phyloP scores from a whole-genome alignment of 30 jellyfish, hydroid and myxozoan species.

The Turritopsis rubra region DNA sequence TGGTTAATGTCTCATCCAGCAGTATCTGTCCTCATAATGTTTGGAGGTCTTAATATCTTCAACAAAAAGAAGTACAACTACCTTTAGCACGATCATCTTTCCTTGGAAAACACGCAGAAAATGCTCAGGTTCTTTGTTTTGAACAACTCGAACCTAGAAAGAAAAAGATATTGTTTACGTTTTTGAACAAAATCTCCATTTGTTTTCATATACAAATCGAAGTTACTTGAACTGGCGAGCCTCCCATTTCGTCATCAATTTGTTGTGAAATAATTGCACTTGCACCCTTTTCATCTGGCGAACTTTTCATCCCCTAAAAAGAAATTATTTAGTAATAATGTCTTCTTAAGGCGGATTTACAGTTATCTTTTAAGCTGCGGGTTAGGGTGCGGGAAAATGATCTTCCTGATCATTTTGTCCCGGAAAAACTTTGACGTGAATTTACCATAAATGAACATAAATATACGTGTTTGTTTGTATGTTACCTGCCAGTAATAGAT shows the following conservation, averaged over 20 bases:
- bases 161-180: not conserved
- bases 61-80: too few relatives aligned
- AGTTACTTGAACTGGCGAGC: slow-evolving; percentile 86
- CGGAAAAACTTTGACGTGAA: too few relatives aligned
- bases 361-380: too few relatives aligned
- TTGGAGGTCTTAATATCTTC: too few relatives aligned
- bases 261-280: slow-evolving; percentile 91
- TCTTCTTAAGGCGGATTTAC: too few relatives aligned
- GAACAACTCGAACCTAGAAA: slow-evolving; percentile 81
- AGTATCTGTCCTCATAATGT: too few relatives aligned
- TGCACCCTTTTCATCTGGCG: slow-evolving; percentile 91
- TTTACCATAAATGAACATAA: too few relatives aligned
- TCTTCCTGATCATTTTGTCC: too few relatives aligned
- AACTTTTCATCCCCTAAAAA: slow-evolving; percentile 70
- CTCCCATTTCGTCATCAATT: slow-evolving; percentile 85
- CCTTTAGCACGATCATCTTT: slow-evolving; percentile 80
- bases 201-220: not conserved
- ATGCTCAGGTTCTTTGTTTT: slow-evolving; percentile 93
- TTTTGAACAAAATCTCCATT: not conserved
- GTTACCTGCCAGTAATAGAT: slow-evolving; percentile 95
- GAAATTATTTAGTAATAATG: too few relatives aligned
- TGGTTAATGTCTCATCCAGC: not conserved
- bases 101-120: slow-evolving; percentile 68
- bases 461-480: too few relatives aligned
- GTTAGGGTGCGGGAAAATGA: too few relatives aligned